These are phyloP conservation scores for Gadopsis bispinosus DNA, from an alignment of 2,797 vertebrate genomes.

Conservation along the genomic window DNA sequence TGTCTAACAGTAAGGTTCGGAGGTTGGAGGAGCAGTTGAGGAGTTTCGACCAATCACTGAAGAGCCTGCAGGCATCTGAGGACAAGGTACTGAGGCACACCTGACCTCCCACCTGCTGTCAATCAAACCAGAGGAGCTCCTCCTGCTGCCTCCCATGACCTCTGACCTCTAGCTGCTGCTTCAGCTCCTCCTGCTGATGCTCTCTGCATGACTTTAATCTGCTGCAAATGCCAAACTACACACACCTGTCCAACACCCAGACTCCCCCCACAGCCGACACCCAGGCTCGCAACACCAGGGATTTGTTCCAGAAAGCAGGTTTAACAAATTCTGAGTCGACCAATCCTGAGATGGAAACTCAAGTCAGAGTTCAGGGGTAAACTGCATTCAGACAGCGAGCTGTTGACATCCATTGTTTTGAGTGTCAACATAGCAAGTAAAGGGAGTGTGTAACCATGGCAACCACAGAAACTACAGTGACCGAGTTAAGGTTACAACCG, in stretches of 20 bases:
- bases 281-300: too few relatives aligned
- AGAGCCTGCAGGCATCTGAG: constrained; percentile 91
- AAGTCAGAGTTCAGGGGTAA: too few relatives aligned
- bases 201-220: constrained; percentile 45
- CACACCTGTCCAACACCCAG: background rate
- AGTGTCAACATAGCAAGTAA: too few relatives aligned
- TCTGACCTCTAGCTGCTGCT: constrained; percentile 53
- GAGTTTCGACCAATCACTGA: constrained; percentile 92
- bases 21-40: constrained; percentile 92
- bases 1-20: constrained; percentile 89
- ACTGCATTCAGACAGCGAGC: too few relatives aligned
- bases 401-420: too few relatives aligned
- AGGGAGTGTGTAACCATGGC: too few relatives aligned
- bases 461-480: too few relatives aligned
- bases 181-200: constrained; percentile 52
- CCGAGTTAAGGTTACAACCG: background rate
- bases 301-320: too few relatives aligned
- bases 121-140: constrained; percentile 32
- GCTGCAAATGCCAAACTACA: background rate
- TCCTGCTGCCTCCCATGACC: constrained; percentile 45
- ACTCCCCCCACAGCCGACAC: too few relatives aligned
- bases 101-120: constrained; percentile 33
- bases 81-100: constrained; percentile 90
- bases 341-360: too few relatives aligned
- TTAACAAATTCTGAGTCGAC: too few relatives aligned